Conservation (phyloP, 2,113 vertebrate species). For the Vimba vimba region DNA sequence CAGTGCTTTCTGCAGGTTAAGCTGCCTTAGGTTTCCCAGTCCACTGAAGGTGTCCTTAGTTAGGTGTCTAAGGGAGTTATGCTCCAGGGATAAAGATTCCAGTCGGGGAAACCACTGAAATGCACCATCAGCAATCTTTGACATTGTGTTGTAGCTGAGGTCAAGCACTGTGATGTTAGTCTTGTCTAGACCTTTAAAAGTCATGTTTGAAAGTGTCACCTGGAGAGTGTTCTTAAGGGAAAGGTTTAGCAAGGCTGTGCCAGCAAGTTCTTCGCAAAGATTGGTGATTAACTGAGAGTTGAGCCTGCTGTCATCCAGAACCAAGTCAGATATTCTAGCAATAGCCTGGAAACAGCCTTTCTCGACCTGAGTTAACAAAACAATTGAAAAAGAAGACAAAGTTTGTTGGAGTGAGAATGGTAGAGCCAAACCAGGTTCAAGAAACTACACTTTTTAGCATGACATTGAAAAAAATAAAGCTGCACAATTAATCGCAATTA, state of each 20-base stretch:
- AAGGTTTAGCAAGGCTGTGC: constrained; percentile 77
- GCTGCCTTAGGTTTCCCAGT: constrained; percentile 76
- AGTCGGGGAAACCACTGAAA: constrained; percentile 83
- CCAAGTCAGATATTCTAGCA: constrained; percentile 75
- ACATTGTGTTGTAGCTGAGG: constrained; percentile 82
- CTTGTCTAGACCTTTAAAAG: constrained; percentile 79
- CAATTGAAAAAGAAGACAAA: not conserved
- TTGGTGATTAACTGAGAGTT: constrained; percentile 60
- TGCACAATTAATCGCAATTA: too few relatives aligned
- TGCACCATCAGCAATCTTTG: constrained; percentile 72
- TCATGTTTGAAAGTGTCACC: constrained; percentile 64
- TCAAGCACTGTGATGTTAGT: constrained; percentile 84
- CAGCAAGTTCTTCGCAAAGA: constrained; percentile 82
- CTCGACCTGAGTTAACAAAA: constrained; percentile 77
- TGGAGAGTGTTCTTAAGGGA: constrained; percentile 78
- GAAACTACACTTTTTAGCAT: not conserved
- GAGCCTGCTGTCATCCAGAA: constrained; percentile 78
- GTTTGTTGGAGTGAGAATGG: not conserved
- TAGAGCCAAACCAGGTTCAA: not conserved
- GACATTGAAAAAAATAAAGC: not conserved
- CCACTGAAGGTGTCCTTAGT: constrained; percentile 80
- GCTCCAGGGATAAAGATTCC: constrained; percentile 75
- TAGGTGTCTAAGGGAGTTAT: constrained; percentile 79
- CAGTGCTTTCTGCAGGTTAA: constrained; percentile 80
- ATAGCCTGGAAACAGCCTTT: constrained; percentile 81